A percentile compares a stretch with the other conserved stretches of the same genome.
These are phyloP conservation scores for Pelecanoides urinatrix DNA, from an alignment of 2,113 vertebrate species.

Conservation along the genomic window DNA sequence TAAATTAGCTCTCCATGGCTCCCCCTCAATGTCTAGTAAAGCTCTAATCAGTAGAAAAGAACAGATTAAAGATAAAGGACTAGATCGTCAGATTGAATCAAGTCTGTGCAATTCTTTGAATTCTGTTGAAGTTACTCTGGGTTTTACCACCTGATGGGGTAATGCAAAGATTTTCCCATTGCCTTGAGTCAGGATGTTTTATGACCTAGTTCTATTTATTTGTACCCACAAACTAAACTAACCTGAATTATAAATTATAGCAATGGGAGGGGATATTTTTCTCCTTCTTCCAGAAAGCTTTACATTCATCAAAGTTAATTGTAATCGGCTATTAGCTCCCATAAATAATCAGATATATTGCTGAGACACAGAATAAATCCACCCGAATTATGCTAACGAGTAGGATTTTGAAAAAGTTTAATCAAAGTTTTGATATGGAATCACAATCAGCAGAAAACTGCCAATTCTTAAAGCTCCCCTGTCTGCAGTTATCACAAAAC, in stretches of 20 bases:
- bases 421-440: constrained; percentile 51
- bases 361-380: constrained; percentile 56
- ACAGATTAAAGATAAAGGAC: neutral
- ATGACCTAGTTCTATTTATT: constrained; percentile 46
- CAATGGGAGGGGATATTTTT: neutral
- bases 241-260: constrained; percentile 56
- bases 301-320: constrained; percentile 71
- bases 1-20: neutral
- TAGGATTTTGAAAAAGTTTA: constrained; percentile 51
- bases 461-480: neutral
- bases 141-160: neutral
- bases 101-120: neutral
- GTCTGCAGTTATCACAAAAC: neutral
- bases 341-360: constrained; percentile 69
- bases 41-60: neutral
- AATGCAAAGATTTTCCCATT: neutral
- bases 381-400: constrained; percentile 63
- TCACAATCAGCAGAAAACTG: constrained; percentile 50
- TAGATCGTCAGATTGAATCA: neutral
- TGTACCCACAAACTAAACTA: constrained; percentile 46
- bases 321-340: constrained; percentile 43
- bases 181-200: constrained; percentile 24
- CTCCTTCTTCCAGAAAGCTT: constrained; percentile 20
- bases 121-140: neutral
- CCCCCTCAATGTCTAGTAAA: neutral